Evolutionary conservation across 2,888 invertebrate species (phyloP).

Genomic region (Tortricodes alternella): DNA sequence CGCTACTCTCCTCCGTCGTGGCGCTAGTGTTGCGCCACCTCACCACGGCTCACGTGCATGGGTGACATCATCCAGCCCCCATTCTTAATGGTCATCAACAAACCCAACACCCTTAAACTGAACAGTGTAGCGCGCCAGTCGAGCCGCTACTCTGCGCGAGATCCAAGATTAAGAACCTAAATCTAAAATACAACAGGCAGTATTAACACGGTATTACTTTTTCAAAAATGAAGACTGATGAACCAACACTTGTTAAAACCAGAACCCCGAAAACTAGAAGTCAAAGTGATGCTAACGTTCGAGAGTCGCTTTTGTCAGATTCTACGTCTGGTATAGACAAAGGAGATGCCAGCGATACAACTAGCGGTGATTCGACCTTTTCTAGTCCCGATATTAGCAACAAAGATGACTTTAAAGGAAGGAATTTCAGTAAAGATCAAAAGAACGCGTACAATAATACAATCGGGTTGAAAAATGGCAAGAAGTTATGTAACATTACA

Average conservation of each 20-base stretch:
- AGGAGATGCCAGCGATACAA: constrained; percentile 66
- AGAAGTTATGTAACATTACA: constrained; percentile 44
- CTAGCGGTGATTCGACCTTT: constrained; percentile 56
- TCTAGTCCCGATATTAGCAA: constrained; percentile 67
- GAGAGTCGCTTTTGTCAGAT: constrained; percentile 70
- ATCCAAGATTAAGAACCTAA: constrained; percentile 84
- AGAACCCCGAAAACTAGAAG: constrained; percentile 57
- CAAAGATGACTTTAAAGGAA: constrained; percentile 37
- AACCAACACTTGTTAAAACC: constrained; percentile 54
- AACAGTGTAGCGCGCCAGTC: constrained; percentile 78
- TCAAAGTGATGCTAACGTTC: constrained; percentile 51
- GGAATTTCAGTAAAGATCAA: constrained; percentile 42
- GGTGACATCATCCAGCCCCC: constrained; percentile 52
- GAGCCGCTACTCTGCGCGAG: constrained; percentile 78
- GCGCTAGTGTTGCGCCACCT: constrained; percentile 59
- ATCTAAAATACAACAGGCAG: constrained; percentile 55
- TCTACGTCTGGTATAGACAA: constrained; percentile 78
- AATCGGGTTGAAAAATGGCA: constrained; percentile 34
- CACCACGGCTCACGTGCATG: constrained; percentile 62
- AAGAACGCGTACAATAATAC: constrained; percentile 44
- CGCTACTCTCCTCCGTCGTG: constrained; percentile 42
- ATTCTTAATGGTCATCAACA: constrained; percentile 82
- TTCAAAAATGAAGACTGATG: constrained; percentile 63
- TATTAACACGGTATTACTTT: constrained; percentile 65
- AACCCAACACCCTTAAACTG: constrained; percentile 74